Percentiles rank a stretch among this genome's conserved stretches.
These are phyloP conservation scores for Malurus cyaneus DNA, from an alignment of 2,113 vertebrate genomes.

Conservation along the genomic window DNA sequence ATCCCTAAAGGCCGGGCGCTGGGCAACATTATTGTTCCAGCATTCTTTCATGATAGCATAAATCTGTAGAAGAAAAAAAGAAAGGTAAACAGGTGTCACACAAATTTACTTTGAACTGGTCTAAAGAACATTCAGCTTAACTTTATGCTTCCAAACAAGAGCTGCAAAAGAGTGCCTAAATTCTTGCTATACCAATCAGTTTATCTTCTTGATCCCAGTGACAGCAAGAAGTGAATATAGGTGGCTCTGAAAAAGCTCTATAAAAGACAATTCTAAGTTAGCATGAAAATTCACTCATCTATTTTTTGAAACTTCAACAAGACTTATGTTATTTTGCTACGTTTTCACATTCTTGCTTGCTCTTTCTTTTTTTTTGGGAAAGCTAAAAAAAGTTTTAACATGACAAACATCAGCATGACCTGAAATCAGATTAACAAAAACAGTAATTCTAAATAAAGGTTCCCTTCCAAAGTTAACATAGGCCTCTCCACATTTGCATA, in stretches of 20 bases:
- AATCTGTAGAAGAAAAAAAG: constrained; percentile 76
- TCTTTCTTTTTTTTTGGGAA: background rate
- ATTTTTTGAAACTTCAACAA: background rate
- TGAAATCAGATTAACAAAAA: background rate
- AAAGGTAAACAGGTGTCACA: background rate
- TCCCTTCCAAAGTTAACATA: background rate
- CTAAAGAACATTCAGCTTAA: background rate
- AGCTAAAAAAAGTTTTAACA: background rate
- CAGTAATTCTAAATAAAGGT: background rate
- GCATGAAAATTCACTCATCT: background rate
- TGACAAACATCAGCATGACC: background rate
- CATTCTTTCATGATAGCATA: constrained; percentile 88
- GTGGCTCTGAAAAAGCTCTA: background rate
- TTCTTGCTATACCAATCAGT: background rate
- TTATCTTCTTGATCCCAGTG: background rate
- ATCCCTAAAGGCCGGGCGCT: constrained; percentile 85
- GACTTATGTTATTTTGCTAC: background rate
- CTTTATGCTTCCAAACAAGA: background rate
- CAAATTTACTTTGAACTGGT: background rate
- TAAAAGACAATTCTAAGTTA: background rate
- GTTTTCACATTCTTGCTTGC: background rate
- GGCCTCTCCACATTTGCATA: background rate
- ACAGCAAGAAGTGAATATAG: background rate
- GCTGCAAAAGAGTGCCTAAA: background rate
- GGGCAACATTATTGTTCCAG: constrained; percentile 82